Conservation (phyloP, 1,140 invertebrate species). For the Gryon sp. region DNA sequence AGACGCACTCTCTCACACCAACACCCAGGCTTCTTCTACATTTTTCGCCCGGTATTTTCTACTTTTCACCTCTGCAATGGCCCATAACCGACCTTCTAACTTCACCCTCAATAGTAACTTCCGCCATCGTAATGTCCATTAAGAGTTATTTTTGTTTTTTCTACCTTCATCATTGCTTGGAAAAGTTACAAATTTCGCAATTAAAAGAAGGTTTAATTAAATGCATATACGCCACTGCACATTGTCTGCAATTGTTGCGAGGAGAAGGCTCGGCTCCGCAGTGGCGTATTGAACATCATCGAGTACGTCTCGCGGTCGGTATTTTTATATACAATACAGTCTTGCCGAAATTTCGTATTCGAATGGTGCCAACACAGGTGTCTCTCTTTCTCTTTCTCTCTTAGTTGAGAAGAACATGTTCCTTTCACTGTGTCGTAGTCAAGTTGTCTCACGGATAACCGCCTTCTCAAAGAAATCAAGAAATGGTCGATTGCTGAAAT, state of each 20-base stretch:
- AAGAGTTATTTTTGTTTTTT: too few species aligned
- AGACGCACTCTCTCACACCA: conserved; percentile 65
- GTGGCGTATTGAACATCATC: conserved; percentile 77
- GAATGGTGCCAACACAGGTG: conserved; percentile 9
- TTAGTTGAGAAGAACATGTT: conserved; percentile 3
- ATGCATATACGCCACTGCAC: conserved; percentile 75
- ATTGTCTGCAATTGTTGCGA: conserved; percentile 75
- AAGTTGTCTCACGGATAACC: conserved; percentile 9
- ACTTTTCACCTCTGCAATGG: conserved; percentile 11
- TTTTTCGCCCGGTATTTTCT: conserved; percentile 20
- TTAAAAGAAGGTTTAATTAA: conserved; percentile 71
- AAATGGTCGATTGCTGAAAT: conserved; percentile 17
- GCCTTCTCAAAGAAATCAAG: conserved; percentile 7
- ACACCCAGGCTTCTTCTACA: not conserved
- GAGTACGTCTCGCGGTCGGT: conserved; percentile 60
- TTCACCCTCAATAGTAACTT: not conserved
- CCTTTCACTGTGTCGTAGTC: conserved; percentile 43
- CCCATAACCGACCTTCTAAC: too few species aligned
- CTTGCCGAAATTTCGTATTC: too few species aligned
- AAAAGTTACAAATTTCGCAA: conserved; percentile 46
- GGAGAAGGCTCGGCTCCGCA: conserved; percentile 70
- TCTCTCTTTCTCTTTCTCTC: too few species aligned
- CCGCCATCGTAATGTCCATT: too few species aligned
- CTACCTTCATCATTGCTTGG: not conserved
- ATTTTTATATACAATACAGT: not conserved